Conservation (phyloP, 2,888 invertebrate species). For the Ophion slaviceki region DNA sequence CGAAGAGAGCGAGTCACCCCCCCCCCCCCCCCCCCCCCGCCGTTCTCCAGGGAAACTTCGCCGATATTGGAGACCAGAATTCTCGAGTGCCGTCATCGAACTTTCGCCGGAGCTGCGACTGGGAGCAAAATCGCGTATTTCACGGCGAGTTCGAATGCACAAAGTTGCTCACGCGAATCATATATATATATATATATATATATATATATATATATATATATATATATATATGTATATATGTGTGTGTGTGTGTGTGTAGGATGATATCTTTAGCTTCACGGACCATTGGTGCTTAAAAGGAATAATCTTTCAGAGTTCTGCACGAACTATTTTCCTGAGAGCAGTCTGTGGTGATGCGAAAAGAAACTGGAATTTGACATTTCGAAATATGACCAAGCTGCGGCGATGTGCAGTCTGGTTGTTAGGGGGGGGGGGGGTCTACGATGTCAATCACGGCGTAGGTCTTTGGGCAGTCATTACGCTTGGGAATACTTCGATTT, state of each 20-base stretch:
- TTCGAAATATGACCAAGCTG: too few relatives aligned
- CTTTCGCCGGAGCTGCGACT: neutral
- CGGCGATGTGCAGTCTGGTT: too few relatives aligned
- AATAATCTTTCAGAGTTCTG: neutral
- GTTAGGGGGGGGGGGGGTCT: too few relatives aligned
- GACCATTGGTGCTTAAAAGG: neutral
- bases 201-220: too few relatives aligned
- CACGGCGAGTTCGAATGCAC: neutral
- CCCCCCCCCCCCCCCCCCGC: neutral
- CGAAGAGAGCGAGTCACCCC: neutral
- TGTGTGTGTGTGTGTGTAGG: neutral
- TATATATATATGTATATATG: too few relatives aligned
- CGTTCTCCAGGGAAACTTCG: conserved; percentile 13
- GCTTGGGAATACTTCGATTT: too few relatives aligned
- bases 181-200: neutral
- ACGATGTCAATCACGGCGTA: too few relatives aligned
- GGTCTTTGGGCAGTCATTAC: too few relatives aligned
- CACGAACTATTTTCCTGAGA: neutral
- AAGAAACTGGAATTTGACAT: neutral
- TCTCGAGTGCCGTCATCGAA: neutral
- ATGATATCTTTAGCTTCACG: neutral
- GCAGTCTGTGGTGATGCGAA: neutral
- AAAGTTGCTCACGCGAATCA: neutral
- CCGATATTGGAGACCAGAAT: conserved; percentile 1
- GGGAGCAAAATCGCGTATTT: neutral